These are phyloP conservation scores for Xanthostigma xanthostigma DNA, from an alignment of 2,888 invertebrate genomes.

Conservation along the genomic window DNA sequence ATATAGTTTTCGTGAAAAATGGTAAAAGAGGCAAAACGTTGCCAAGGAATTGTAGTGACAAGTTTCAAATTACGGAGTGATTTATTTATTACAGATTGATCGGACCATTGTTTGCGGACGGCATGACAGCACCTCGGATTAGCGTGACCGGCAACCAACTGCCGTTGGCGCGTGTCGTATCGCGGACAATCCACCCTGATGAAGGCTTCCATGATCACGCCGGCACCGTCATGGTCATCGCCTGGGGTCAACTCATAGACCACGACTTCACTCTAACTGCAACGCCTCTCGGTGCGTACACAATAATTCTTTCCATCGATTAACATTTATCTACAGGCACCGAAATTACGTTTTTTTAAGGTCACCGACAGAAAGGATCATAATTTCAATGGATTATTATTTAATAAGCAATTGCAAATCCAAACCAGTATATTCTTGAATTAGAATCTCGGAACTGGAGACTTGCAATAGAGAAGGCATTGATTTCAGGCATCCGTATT, in stretches of 20 bases:
- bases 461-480: no score
- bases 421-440: no score
- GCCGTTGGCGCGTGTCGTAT: conserved; percentile 71
- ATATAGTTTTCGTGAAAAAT: no score
- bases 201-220: conserved; percentile 89
- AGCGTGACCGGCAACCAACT: conserved; percentile 61
- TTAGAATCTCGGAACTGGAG: no score
- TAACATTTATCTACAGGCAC: not conserved
- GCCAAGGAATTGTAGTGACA: no score
- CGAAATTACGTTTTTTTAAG: not conserved
- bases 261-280: conserved; percentile 83
- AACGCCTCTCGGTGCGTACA: conserved; percentile 61
- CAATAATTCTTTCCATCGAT: not conserved
- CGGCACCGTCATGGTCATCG: conserved; percentile 83
- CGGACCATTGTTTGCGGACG: conserved; percentile 71
- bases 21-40: no score
- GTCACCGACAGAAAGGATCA: not conserved
- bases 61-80: not conserved
- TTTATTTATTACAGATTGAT: conserved; percentile 36
- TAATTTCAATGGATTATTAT: no score
- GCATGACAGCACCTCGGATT: conserved; percentile 70
- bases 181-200: conserved; percentile 83
- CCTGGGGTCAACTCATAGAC: conserved; percentile 93
- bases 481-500: no score
- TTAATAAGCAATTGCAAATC: no score